Evolutionary conservation across 2,888 invertebrate species (phyloP), one percentile per base, ranked within the genome.

Genomic region (Pandemis corylana): DNA sequence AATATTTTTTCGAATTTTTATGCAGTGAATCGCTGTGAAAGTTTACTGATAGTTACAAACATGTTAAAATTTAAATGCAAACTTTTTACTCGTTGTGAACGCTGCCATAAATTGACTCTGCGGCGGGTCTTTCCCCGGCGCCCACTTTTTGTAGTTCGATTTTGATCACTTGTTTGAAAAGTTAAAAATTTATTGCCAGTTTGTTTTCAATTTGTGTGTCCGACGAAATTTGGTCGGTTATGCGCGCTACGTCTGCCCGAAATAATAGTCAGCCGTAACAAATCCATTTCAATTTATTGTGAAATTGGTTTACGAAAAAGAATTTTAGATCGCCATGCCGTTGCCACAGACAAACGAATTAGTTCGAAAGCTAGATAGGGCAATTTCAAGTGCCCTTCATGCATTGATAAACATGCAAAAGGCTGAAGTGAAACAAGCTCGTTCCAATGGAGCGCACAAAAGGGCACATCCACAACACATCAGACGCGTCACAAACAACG

Each of bases 401-500:
- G 76, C 64, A 71, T 67, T 68, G 61, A 68, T 77, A 79, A 80
- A 82, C 80, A 83, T 83, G 84, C 87, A 85, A 86, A 85, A 84
- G 84, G 85, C 88, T 90, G 83, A 82, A 84, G 82, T 80, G 82
- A 86, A 89, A 87, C 87, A 85, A 87, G 85, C 84, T 84, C 86
- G 86, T 89, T 86, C 84, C 85, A 87, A 81, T 87, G 85, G 85
- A 88, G 86, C 84, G 83, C 84, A 88, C 85, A 92, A 93, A 92
- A 93, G 91, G 83, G 90, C 90, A 90, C 88, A 85, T 87, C 87
- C 89, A 79, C 88, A 88, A 87, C 89, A 90, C 87, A 91, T 91
- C 91, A 90, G 88, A 82, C 86, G 85, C 90, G 92, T 94, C 94
- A 93, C 92, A 91, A 93, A 92, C 94, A 93, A 87, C 89, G 79